A percentile compares a stretch with the other conserved stretches of the same genome.
These are phyloP conservation scores for Drosophila bocqueti DNA, from an alignment of 1,140 invertebrate species.

Conservation along the genomic window DNA sequence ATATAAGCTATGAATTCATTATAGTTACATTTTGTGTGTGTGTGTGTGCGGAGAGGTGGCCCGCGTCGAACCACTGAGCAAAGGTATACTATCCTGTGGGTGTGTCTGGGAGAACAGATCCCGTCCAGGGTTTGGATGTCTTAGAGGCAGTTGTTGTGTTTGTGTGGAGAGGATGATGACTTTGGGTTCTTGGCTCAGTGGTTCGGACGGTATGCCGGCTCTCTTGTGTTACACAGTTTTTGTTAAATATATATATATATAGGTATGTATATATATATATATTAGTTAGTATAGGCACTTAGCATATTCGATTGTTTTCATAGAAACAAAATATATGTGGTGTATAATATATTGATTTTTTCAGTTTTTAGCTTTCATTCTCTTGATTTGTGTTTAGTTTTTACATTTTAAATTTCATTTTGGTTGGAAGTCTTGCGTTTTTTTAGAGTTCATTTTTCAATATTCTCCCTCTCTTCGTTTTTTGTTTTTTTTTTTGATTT, in stretches of 20 bases:
- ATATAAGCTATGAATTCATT: constrained; percentile 53
- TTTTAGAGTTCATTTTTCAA: constrained; percentile 47
- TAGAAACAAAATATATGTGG: constrained; percentile 78
- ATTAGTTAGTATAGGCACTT: constrained; percentile 81
- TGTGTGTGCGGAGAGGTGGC: constrained; percentile 4
- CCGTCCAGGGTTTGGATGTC: neutral
- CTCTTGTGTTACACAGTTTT: constrained; percentile 32
- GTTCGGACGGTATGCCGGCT: constrained; percentile 29
- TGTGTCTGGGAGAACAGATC: constrained; percentile 3
- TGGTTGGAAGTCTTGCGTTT: constrained; percentile 67
- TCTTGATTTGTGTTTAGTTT: constrained; percentile 20
- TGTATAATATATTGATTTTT: constrained; percentile 55
- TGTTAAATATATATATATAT: constrained; percentile 17
- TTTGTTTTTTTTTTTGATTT: no score
- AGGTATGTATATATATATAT: constrained; percentile 32
- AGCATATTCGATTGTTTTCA: constrained; percentile 82
- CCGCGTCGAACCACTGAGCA: constrained; percentile 62
- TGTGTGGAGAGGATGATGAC: neutral
- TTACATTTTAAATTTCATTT: constrained; percentile 57
- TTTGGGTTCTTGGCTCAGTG: constrained; percentile 42
- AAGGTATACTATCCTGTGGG: constrained; percentile 37
- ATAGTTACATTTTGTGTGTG: constrained; percentile 40
- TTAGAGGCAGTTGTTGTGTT: constrained; percentile 38
- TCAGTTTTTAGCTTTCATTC: constrained; percentile 43
- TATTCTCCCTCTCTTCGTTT: constrained; percentile 29